phyloP scores from a whole-genome alignment of 2,888 invertebrate genomes.

The Eupithecia dodoneata region DNA sequence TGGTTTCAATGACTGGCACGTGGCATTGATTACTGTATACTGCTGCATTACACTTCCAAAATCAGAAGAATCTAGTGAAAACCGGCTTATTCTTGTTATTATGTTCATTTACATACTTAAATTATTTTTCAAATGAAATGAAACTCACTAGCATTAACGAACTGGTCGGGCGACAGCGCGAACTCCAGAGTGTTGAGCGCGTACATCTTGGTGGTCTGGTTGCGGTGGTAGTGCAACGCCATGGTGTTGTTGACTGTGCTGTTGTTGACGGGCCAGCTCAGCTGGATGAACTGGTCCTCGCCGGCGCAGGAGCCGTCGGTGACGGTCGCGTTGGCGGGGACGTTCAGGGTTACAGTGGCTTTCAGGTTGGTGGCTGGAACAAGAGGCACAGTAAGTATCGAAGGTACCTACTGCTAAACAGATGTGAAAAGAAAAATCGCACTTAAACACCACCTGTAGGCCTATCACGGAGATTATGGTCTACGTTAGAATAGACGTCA shows the following conservation, averaged over 20 bases:
- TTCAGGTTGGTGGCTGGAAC: constrained; percentile 55
- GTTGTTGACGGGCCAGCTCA: constrained; percentile 55
- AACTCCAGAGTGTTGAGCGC: constrained; percentile 63
- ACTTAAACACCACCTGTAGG: too few species aligned
- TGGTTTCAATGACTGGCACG: neutral
- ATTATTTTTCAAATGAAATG: neutral
- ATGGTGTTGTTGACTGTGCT: constrained; percentile 55
- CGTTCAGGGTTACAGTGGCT: constrained; percentile 59
- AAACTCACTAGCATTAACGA: constrained; percentile 72
- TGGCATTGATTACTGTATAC: neutral
- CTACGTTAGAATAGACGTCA: too few species aligned
- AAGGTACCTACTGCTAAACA: neutral
- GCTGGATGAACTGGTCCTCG: constrained; percentile 58
- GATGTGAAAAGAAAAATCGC: too few species aligned
- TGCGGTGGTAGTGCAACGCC: constrained; percentile 61
- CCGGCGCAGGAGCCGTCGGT: constrained; percentile 61
- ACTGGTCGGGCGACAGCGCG: constrained; percentile 67
- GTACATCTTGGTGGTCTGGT: constrained; percentile 66
- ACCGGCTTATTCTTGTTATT: neutral
- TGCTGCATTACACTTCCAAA: neutral
- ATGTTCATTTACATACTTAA: neutral
- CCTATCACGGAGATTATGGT: too few species aligned
- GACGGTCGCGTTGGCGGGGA: constrained; percentile 62
- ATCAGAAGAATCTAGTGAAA: neutral
- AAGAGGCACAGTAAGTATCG: neutral